Percentiles rank a stretch among this genome's conserved stretches.
Evolutionary conservation across 2,888 invertebrate species (phyloP).

Genomic region (Cheilosia impressa): DNA sequence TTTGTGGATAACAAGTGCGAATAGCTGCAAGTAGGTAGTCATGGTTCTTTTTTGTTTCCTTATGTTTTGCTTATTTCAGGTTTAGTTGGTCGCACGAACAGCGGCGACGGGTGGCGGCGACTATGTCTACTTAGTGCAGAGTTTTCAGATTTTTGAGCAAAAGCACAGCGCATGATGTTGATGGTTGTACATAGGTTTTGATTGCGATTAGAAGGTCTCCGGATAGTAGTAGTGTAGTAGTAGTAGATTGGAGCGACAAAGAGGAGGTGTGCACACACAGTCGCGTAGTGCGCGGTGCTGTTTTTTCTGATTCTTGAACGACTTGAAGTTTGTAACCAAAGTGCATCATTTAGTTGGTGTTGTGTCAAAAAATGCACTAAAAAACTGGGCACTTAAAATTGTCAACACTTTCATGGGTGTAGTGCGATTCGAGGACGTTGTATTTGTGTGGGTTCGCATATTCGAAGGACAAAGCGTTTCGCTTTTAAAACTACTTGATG

Average conservation of each 20-base stretch:
- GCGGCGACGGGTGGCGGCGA: conserved; percentile 28
- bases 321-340: no score
- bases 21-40: conserved; percentile 53
- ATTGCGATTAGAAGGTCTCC: conserved; percentile 66
- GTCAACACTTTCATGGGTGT: background rate
- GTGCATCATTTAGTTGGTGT: no score
- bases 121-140: conserved; percentile 60
- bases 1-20: conserved; percentile 58
- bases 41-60: conserved; percentile 48
- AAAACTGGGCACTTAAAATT: background rate
- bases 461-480: conserved; percentile 24
- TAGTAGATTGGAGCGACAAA: conserved; percentile 60
- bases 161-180: conserved; percentile 61
- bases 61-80: conserved; percentile 61
- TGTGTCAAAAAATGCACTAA: no score
- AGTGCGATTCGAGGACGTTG: no score
- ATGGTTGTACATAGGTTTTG: conserved; percentile 61
- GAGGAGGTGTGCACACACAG: conserved; percentile 47
- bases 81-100: conserved; percentile 47
- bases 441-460: conserved; percentile 5
- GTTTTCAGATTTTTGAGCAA: conserved; percentile 61
- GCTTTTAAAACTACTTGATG: conserved; percentile 5
- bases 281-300: conserved; percentile 25
- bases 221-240: conserved; percentile 52
- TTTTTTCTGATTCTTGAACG: background rate